Evolutionary conservation across 1,140 invertebrate species (phyloP).

Genomic region (Onthophagus taurus): DNA sequence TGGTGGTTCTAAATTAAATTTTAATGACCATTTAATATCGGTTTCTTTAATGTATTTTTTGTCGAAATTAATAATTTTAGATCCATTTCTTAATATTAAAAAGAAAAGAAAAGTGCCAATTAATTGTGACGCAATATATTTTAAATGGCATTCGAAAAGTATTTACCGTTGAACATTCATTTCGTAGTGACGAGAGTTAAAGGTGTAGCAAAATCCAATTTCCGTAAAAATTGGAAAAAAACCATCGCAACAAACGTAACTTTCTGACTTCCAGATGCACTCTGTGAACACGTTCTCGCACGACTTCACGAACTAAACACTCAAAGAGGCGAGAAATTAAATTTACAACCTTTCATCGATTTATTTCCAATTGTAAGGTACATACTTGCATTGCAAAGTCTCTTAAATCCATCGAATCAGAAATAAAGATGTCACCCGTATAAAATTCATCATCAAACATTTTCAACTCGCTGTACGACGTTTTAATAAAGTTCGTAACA

Average conservation of each 20-base stretch:
- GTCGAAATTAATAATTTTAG: constrained; percentile 32
- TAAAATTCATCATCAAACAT: constrained; percentile 8
- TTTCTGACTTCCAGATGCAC: constrained; percentile 53
- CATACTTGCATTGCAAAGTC: constrained; percentile 38
- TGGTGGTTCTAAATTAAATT: constrained; percentile 31
- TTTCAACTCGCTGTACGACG: constrained; percentile 34
- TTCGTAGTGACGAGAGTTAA: constrained; percentile 51
- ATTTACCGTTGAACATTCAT: constrained; percentile 43
- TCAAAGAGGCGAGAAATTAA: neutral
- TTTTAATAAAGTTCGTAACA: constrained; percentile 32
- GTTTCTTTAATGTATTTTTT: constrained; percentile 51
- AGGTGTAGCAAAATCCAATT: constrained; percentile 59
- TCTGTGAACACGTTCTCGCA: constrained; percentile 46
- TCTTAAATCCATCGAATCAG: constrained; percentile 22
- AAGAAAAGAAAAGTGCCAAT: neutral
- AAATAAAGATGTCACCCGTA: neutral
- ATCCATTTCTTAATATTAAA: neutral
- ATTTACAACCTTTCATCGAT: too few relatives aligned
- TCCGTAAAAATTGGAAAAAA: constrained; percentile 58
- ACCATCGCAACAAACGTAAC: constrained; percentile 41
- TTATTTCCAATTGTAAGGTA: too few relatives aligned
- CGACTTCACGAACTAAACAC: constrained; percentile 41
- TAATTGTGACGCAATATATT: neutral
- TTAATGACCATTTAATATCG: constrained; percentile 50
- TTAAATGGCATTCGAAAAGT: neutral